These are phyloP conservation scores for Lonchura striata DNA, from an alignment of 2,113 vertebrate genomes.

Conservation along the genomic window DNA sequence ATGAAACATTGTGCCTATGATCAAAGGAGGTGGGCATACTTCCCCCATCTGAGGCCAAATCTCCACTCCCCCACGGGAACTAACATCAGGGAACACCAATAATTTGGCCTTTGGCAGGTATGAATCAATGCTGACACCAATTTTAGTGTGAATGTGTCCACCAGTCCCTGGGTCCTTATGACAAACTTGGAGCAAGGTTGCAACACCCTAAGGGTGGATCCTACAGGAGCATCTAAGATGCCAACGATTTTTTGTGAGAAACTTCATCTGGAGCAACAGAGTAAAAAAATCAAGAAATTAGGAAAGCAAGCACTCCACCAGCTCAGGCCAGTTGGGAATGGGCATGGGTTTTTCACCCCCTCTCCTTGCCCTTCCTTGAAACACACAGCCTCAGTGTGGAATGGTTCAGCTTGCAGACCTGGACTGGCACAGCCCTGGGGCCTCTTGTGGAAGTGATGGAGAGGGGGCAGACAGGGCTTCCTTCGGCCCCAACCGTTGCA, in stretches of 20 bases:
- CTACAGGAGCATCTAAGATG: neutral
- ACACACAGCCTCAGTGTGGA: neutral
- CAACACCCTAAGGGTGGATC: neutral
- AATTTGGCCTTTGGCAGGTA: neutral
- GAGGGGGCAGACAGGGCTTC: slow-evolving; percentile 30
- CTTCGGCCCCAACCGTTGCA: slow-evolving; percentile 64
- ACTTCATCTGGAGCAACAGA: neutral
- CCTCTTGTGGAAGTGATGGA: slow-evolving; percentile 5
- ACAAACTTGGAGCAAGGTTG: neutral
- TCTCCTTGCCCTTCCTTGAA: neutral
- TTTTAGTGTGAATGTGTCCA: neutral
- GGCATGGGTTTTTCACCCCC: neutral
- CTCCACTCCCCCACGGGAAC: slow-evolving; percentile 29
- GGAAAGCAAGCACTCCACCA: neutral
- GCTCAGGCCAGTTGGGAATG: neutral
- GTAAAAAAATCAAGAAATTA: neutral
- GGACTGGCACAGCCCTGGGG: neutral
- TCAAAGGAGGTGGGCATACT: slow-evolving; percentile 37
- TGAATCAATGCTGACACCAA: fast-evolving
- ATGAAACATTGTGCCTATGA: slow-evolving; percentile 57
- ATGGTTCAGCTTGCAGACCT: neutral
- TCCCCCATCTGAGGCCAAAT: slow-evolving; percentile 29
- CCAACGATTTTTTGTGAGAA: fast-evolving
- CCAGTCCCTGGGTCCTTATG: neutral
- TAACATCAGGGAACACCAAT: neutral